Evolutionary conservation across 2,113 vertebrate genomes (phyloP).

Genomic region (Cololabis saira): DNA sequence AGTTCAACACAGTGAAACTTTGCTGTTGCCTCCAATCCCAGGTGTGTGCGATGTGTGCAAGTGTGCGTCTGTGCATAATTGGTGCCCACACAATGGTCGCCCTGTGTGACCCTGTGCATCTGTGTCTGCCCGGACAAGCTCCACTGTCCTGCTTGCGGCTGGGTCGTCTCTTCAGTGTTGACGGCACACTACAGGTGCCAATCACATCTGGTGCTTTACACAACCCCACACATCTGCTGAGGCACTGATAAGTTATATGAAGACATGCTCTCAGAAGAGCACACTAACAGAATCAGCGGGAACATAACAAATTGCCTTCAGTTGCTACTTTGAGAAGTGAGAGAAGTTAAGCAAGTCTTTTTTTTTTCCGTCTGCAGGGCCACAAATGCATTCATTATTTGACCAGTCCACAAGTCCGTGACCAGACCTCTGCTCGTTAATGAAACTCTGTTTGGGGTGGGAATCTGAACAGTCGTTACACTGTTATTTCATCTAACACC

Average conservation of each 20-base stretch:
- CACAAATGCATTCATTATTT: constrained; percentile 73
- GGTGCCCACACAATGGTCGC: constrained; percentile 57
- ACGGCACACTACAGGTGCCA: constrained; percentile 73
- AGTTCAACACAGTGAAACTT: constrained; percentile 59
- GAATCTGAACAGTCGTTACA: constrained; percentile 71
- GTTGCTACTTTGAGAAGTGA: constrained; percentile 54
- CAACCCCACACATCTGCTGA: constrained; percentile 45
- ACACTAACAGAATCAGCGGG: constrained; percentile 37
- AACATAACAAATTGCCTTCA: constrained; percentile 47
- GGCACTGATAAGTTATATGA: constrained; percentile 44
- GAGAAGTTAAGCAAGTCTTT: constrained; percentile 42
- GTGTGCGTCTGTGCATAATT: constrained; percentile 39
- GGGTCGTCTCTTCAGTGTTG: constrained; percentile 53
- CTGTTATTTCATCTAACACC: constrained; percentile 69
- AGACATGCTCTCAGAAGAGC: constrained; percentile 32
- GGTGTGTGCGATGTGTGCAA: constrained; percentile 43
- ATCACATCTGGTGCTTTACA: constrained; percentile 68
- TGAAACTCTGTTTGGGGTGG: constrained; percentile 65
- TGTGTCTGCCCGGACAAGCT: constrained; percentile 69
- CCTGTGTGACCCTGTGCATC: constrained; percentile 77
- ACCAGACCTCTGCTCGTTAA: constrained; percentile 68
- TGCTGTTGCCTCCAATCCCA: constrained; percentile 61
- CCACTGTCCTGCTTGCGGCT: constrained; percentile 63
- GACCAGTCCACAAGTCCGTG: constrained; percentile 69
- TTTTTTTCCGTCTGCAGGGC: constrained; percentile 29